Evolutionary conservation across 1,140 invertebrate species (phyloP).

Genomic region (Lepidurus apus): DNA sequence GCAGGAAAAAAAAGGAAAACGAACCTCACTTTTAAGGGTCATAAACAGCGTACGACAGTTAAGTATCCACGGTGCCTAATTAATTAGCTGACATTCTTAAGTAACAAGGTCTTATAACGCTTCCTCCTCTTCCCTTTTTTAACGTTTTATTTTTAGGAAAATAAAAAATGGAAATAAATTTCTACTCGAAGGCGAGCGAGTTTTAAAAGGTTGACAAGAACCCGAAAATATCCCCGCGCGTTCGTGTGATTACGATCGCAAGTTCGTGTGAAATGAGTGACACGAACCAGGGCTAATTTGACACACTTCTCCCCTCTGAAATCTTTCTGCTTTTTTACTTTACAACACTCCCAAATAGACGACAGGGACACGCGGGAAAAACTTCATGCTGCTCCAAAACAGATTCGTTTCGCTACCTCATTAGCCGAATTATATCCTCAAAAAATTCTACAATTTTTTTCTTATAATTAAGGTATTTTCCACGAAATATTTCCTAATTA

Average conservation of each 20-base stretch:
- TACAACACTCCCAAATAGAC: no score
- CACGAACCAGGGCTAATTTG: constrained; percentile 7
- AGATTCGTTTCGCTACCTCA: constrained; percentile 7
- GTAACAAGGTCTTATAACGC: constrained; percentile 10
- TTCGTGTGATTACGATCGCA: neutral
- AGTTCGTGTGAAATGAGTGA: constrained; percentile 4
- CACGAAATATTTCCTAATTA: no score
- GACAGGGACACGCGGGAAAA: neutral
- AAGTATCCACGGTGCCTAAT: constrained; percentile 10
- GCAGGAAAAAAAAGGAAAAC: neutral
- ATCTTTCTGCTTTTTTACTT: neutral
- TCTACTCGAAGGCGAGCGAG: no score
- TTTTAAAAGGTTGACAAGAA: no score
- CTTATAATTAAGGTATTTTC: no score
- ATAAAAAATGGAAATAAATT: no score
- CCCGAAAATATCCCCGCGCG: no score
- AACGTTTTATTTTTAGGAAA: neutral
- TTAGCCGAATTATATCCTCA: neutral
- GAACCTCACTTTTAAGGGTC: neutral
- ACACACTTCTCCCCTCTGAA: neutral
- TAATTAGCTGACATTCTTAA: constrained; percentile 12
- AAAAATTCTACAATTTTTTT: no score
- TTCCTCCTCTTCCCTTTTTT: neutral
- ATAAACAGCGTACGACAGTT: neutral
- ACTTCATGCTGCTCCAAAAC: neutral